Percentiles rank a stretch among this genome's conserved stretches.
These are phyloP conservation scores for Callimorpha dominula DNA, from an alignment of 2,888 invertebrate species.

Conservation along the genomic window DNA sequence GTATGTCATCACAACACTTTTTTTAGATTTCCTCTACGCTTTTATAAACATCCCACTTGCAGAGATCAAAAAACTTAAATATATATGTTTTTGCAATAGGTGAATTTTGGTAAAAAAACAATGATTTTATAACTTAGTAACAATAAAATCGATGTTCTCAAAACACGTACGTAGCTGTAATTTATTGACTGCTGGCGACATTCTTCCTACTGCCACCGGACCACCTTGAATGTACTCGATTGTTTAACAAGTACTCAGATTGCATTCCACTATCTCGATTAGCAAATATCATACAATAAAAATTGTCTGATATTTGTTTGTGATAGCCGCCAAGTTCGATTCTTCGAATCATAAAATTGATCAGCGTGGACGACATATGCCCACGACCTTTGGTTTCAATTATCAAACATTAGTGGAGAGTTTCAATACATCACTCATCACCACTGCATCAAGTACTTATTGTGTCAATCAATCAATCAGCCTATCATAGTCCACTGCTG, in stretches of 20 bases:
- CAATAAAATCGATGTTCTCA: conserved; percentile 35
- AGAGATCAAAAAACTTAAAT: conserved; percentile 11
- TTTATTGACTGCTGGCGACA: conserved; percentile 60
- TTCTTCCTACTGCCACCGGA: conserved; percentile 76
- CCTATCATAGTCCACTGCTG: too few relatives aligned
- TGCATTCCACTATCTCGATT: conserved; percentile 61
- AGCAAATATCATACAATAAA: conserved; percentile 48
- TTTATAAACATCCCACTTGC: not conserved
- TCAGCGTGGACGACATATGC: not conserved
- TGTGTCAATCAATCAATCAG: too few relatives aligned
- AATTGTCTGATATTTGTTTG: conserved; percentile 38
- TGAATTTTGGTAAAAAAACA: not conserved
- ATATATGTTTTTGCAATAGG: not conserved
- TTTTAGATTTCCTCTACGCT: conserved; percentile 3
- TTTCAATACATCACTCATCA: too few relatives aligned
- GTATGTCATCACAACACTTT: conserved; percentile 15
- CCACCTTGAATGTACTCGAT: conserved; percentile 73
- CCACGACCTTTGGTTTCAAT: not conserved
- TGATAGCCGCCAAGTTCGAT: conserved; percentile 13
- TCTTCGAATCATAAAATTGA: conserved; percentile 21
- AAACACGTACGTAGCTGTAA: conserved; percentile 56
- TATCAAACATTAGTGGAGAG: not conserved
- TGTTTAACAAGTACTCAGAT: conserved; percentile 54
- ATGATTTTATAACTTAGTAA: conserved; percentile 5
- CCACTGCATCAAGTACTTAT: too few relatives aligned